Evolutionary conservation across 2,113 vertebrate species (phyloP).

Genomic region (Pyxicephalus adspersus): DNA sequence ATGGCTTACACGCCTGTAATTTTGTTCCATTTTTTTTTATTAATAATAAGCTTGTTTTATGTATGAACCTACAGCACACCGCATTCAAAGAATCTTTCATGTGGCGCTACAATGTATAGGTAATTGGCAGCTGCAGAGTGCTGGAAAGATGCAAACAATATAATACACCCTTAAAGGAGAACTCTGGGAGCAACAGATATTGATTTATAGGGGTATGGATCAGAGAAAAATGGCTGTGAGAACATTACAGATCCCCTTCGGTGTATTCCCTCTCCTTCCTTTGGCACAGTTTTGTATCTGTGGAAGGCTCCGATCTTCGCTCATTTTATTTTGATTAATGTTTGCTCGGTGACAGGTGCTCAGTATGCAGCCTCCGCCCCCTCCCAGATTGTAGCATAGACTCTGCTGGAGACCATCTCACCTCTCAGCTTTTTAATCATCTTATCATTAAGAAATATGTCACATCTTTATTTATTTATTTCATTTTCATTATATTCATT

Average conservation of each 20-base stretch:
- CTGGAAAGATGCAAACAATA: too few relatives aligned
- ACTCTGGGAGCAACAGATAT: too few relatives aligned
- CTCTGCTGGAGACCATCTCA: slow-evolving; percentile 8
- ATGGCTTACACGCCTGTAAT: background rate
- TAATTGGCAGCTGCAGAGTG: too few relatives aligned
- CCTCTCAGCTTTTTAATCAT: slow-evolving; percentile 24
- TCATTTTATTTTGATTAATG: slow-evolving; percentile 27
- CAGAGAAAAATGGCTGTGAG: too few relatives aligned
- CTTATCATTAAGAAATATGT: slow-evolving; percentile 36
- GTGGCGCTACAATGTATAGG: too few relatives aligned
- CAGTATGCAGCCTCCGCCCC: background rate
- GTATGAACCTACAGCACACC: too few relatives aligned
- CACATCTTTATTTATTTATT: background rate
- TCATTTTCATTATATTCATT: too few relatives aligned
- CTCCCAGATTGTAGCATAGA: background rate
- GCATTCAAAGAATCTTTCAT: background rate
- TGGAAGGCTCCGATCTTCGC: background rate
- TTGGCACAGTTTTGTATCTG: background rate
- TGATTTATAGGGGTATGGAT: too few relatives aligned
- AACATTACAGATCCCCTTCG: too few relatives aligned
- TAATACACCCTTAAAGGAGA: too few relatives aligned
- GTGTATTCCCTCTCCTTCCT: too few relatives aligned
- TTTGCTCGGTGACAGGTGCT: slow-evolving; percentile 4
- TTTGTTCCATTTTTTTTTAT: background rate
- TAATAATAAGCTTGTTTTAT: background rate